Base-by-base conservation (phyloP, 2,888 invertebrate species). In the Desoria tigrina region DNA sequence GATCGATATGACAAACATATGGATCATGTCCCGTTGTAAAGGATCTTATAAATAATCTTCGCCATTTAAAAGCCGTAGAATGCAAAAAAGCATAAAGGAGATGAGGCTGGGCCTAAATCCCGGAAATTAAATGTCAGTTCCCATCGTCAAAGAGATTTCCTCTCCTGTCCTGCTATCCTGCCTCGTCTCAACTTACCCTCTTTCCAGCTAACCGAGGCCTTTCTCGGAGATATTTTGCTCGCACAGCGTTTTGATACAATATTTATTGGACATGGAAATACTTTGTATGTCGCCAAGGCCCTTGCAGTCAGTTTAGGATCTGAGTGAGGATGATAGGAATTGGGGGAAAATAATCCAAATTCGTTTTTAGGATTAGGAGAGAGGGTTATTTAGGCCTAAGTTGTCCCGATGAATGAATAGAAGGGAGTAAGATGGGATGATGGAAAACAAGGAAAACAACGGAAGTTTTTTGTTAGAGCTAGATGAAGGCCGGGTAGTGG, bases 121-220 rank as follows among this genome's bases (percentile, higher is more conserved):
- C 68, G 68, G 68, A 68, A 68, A 68, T 68, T 68, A 65, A 65
- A 65, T 62, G 68, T 68, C 68, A 65, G 45, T 37, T 68, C 49
- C 37, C 61, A 68, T 68, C 68, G 65, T 55, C 55, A 61, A 61
- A 59, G 45, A 58, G 21, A 59, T 58, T 68, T 61, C 64, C 68
- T 32, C 32, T 11, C 32, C 32, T 60, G 60, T 63, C 55, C 63
- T 61, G 26, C 28, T 54, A 53, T 60, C 51, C 58, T 67, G 59
- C 42, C 63, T 61, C 58, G 50, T 57, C 54, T 64, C 42, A 49
- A 39, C 45, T 45, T 45, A 56, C 54, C 54, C 54, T 27, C 54
- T 6, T 53, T 54, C 54, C 54, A 54, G 32, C 54, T 6, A 18
- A 54, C 54, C 27, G 6, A 11, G 11, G 11, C 32, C 11, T n/a